phyloP scores from a whole-genome alignment of 1,140 invertebrate species.

The Carposina sasakii region DNA sequence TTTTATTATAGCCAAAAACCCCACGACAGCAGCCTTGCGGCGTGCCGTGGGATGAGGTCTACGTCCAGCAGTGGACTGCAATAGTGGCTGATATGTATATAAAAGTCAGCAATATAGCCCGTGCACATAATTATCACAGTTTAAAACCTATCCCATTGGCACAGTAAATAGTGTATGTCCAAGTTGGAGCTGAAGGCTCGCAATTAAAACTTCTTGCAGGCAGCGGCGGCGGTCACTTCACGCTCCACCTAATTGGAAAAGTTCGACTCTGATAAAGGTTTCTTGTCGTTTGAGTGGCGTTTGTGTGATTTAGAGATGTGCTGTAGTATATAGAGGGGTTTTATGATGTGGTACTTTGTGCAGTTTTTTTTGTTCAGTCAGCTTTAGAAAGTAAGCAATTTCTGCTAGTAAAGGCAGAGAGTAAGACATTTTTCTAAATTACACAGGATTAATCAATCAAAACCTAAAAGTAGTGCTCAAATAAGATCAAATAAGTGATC shows the following conservation, averaged over 20 bases:
- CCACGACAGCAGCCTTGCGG: background rate
- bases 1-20: too few relatives aligned
- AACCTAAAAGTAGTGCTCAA: too few relatives aligned
- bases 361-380: too few relatives aligned
- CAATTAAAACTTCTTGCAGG: constrained; percentile 65
- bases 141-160: constrained; percentile 11
- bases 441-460: too few relatives aligned
- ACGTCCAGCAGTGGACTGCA: background rate
- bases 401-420: too few relatives aligned
- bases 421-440: too few relatives aligned
- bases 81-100: background rate
- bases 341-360: too few relatives aligned
- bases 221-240: constrained; percentile 42
- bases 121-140: background rate
- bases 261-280: constrained; percentile 57
- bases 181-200: constrained; percentile 50
- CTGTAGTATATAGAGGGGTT: too few relatives aligned
- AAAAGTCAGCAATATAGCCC: background rate
- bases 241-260: constrained; percentile 62
- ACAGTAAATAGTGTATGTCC: constrained; percentile 52
- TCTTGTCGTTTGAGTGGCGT: constrained; percentile 23
- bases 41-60: background rate
- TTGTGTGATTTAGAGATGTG: background rate
- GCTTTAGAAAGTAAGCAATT: too few relatives aligned
- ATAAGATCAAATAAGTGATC: too few relatives aligned